Base-by-base conservation (phyloP, 2,113 vertebrate species). In the Chelonoidis abingdonii region DNA sequence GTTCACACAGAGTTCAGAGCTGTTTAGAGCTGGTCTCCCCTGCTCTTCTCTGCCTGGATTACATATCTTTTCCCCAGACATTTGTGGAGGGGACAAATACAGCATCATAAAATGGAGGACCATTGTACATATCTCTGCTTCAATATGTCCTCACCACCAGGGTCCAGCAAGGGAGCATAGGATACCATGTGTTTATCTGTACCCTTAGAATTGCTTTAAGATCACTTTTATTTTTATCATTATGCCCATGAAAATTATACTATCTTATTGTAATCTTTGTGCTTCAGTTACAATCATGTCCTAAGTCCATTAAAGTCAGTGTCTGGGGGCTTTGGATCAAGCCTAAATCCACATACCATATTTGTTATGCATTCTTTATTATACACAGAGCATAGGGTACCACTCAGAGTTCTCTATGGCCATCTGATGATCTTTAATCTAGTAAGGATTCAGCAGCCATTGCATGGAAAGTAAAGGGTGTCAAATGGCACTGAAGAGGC, bases 361-460 rank as follows among this genome's bases (percentile, higher is more conserved):
- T 38, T 86, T 81, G n/a, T 88, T 50, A 17, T 11, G 62, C 35
- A 0, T 89, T 80, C 35, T 86, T 89, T 78, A 3, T 83, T 3
- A 50, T 80, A 38, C 9, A 44, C 27, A 47, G 13, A 13, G 25
- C 25, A 44, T 44, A 16, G 27, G 41, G 24, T 6, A 25, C 24
- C 75, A 27, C 44, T 78, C 41, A 53, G n/a, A 2, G 29, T 86
- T 89, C 85, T 62, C 76, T n/a, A 56, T 0, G 0, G 19, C 6
- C 31, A n/a, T 76, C 50, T 76, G 91, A 2, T 86, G 69, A 86
- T 80, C 82, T 2, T 0, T 86, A 84, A 24, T 88, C 1, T 62
- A 1, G 1, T 41, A 12, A 80, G 91, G 69, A 65, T 41, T 21
- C 10, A 31, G 0, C 0, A 0, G 27, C 49, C 78, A 27, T 53